These are phyloP conservation scores for Drosophila picticornis DNA, from an alignment of 2,888 invertebrate genomes.

Conservation along the genomic window DNA sequence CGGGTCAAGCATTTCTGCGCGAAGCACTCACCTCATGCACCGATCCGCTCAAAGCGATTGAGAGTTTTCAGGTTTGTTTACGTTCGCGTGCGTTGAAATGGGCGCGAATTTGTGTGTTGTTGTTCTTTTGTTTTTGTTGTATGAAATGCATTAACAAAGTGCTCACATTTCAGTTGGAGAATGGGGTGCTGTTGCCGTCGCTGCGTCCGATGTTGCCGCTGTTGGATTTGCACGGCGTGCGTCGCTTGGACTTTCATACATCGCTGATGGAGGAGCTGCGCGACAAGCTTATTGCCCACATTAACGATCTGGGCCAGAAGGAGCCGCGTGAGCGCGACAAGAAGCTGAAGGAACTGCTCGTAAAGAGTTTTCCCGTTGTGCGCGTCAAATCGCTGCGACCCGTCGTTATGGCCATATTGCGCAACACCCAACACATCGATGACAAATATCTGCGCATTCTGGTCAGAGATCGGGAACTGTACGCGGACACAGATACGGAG, in stretches of 20 bases:
- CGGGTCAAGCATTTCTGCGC: slow-evolving; percentile 92
- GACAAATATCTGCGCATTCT: slow-evolving; percentile 93
- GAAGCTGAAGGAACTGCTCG: slow-evolving; percentile 94
- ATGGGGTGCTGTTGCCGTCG: slow-evolving; percentile 96
- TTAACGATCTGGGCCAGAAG: slow-evolving; percentile 91
- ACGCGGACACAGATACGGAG: slow-evolving; percentile 97
- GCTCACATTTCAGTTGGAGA: slow-evolving; percentile 88
- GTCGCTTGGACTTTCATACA: slow-evolving; percentile 96
- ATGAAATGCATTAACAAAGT: not conserved
- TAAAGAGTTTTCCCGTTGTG: slow-evolving; percentile 97
- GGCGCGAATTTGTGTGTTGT: not conserved
- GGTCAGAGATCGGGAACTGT: slow-evolving; percentile 94
- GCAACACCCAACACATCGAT: slow-evolving; percentile 96
- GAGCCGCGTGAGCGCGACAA: slow-evolving; percentile 87
- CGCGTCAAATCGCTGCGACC: slow-evolving; percentile 95
- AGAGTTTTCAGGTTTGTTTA: slow-evolving; percentile 90
- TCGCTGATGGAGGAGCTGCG: slow-evolving; percentile 93
- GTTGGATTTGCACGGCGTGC: slow-evolving; percentile 97
- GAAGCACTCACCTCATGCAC: slow-evolving; percentile 98
- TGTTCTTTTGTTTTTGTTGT: not conserved
- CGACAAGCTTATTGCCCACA: slow-evolving; percentile 91
- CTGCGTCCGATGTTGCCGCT: slow-evolving; percentile 97
- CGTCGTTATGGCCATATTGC: slow-evolving; percentile 97
- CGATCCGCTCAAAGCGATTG: slow-evolving; percentile 98
- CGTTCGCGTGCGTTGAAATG: not conserved